Percentiles rank a stretch among this genome's conserved stretches.
These are phyloP conservation scores for Tyria jacobaeae DNA, from an alignment of 2,888 invertebrate genomes.

Conservation along the genomic window DNA sequence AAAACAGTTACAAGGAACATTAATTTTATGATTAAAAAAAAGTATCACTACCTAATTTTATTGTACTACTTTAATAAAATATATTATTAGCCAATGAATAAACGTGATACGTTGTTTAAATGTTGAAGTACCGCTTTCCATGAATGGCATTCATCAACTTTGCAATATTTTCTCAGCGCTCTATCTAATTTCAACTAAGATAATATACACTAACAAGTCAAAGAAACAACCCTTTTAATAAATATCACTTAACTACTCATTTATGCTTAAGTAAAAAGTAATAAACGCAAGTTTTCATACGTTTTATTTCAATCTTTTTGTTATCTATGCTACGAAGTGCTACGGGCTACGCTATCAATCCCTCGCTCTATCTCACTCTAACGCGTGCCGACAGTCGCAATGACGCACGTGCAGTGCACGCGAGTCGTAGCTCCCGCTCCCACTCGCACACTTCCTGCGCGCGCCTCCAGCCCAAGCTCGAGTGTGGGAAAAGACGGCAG, in stretches of 20 bases:
- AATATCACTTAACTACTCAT: neutral
- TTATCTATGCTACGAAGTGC: conserved; percentile 40
- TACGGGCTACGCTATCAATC: conserved; percentile 60
- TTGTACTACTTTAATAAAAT: neutral
- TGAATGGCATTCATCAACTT: conserved; percentile 3
- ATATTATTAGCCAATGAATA: no score
- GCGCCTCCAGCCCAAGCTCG: conserved; percentile 74
- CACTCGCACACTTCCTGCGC: conserved; percentile 81
- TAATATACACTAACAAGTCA: conserved; percentile 31
- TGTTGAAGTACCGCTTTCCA: neutral
- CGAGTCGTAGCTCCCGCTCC: conserved; percentile 68
- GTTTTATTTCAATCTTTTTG: conserved; percentile 9
- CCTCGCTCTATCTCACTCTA: conserved; percentile 61
- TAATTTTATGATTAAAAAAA: no score
- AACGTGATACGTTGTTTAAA: no score
- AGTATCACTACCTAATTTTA: conserved; percentile 11
- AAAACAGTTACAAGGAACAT: no score
- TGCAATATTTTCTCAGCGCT: conserved; percentile 15
- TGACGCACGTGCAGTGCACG: conserved; percentile 78
- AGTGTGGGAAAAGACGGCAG: conserved; percentile 88
- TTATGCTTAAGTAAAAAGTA: conserved; percentile 2
- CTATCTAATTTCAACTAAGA: conserved; percentile 37
- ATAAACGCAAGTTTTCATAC: conserved; percentile 6
- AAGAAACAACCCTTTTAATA: neutral
- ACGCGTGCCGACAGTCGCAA: conserved; percentile 50